Base-by-base conservation (phyloP, 2,888 invertebrate species). In the Drosophila merina region DNA sequence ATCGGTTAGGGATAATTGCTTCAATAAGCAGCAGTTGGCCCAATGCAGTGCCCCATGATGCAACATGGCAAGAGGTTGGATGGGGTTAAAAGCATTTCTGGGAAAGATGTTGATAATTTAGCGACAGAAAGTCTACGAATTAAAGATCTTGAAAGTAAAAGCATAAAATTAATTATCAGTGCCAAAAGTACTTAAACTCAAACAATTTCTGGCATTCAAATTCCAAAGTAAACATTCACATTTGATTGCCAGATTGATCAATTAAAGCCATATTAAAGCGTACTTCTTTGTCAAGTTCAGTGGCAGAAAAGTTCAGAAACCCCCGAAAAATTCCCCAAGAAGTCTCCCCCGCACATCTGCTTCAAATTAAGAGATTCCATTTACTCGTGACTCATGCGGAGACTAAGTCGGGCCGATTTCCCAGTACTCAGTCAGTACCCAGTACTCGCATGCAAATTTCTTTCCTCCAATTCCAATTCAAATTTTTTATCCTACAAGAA, bases 281-380 rank as follows among this genome's bases (percentile, higher is more conserved):
- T 48, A 20, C 49, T 49, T 49, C 3, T 26, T 14, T 56, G n/a
- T 26, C 33, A 33, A 30, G 31, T 38, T 64, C 64, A 45, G 25
- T 63, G 63, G 25, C 66, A 31, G 31, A 52, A 40, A 7, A 64
- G 64, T 52, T 64, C 38, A 47, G 33, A 44, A 36, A 47, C 57
- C 25, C 26, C 25, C 8, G 30, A 48, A 28, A 20, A 28, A 20
- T 58, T 45, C 40, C 47, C 58, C 31, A 10, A 50, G 20, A 45
- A 57, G 40, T 14, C 69, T 57, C 60, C 50, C 45, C 63, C 60
- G 74, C 78, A 72, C 79, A 82, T 82, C 55, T 82, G 82, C 76
- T 86, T 80, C 69, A 86, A 82, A 82, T 82, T 82, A 82, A 86
- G 80, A 82, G 55, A 82, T 82, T 79, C 80, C 84, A 75, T 28